Conservation (phyloP, 2,113 vertebrate species). For the Formicarius rufipectus region DNA sequence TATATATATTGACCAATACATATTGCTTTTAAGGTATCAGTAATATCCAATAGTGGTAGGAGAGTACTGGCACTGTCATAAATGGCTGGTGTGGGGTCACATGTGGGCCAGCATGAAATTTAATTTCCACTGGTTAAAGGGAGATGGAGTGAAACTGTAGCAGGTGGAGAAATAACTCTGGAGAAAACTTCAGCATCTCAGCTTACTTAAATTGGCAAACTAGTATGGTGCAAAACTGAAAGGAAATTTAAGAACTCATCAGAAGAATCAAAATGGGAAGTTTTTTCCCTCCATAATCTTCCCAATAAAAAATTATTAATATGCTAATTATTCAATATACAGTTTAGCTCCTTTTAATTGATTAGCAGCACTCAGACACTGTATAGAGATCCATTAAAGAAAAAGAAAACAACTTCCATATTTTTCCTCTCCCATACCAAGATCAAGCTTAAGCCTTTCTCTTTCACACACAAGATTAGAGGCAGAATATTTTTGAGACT, state of each 20-base stretch:
- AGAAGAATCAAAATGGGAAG: neutral
- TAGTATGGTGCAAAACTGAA: neutral
- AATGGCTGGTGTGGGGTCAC: neutral
- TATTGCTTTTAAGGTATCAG: neutral
- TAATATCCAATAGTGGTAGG: neutral
- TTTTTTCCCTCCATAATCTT: neutral
- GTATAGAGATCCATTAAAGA: neutral
- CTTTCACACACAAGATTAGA: neutral
- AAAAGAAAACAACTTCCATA: neutral
- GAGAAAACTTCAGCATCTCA: neutral
- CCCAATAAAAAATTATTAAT: neutral
- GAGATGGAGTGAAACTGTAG: neutral
- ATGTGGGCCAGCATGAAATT: neutral
- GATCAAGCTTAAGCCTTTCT: neutral
- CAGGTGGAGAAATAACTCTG: neutral
- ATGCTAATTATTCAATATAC: neutral
- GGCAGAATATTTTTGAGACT: neutral
- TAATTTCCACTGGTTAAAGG: neutral
- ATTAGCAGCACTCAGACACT: neutral
- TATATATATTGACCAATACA: neutral
- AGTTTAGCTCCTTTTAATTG: neutral
- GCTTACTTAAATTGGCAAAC: neutral
- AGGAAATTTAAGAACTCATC: neutral
- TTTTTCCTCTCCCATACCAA: neutral
- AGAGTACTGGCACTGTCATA: neutral